Percentiles rank a stretch among this genome's conserved stretches.
phyloP scores from a whole-genome alignment of 2,797 vertebrate genomes.

The Dermochelys coriacea region DNA sequence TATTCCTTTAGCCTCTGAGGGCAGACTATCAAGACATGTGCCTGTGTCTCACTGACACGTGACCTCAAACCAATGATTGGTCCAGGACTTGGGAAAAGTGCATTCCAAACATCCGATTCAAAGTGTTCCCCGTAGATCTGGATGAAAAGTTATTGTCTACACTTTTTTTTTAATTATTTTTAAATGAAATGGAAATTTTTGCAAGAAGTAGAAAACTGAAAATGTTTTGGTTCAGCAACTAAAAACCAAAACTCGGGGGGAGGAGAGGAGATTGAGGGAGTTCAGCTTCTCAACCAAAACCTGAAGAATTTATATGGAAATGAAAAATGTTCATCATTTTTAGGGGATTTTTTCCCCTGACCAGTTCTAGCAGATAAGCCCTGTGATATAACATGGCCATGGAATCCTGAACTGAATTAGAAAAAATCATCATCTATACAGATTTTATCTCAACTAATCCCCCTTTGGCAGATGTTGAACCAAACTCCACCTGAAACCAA shows the following conservation, averaged over 20 bases:
- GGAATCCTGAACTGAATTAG: background rate
- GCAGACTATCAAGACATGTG: background rate
- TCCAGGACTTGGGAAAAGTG: background rate
- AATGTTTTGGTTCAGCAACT: no score
- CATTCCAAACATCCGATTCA: background rate
- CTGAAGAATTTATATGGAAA: background rate
- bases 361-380: background rate
- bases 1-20: background rate
- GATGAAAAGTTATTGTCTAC: background rate
- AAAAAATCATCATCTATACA: background rate
- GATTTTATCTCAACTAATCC: background rate
- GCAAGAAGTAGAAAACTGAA: background rate
- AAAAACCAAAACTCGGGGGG: no score
- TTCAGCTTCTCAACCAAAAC: background rate
- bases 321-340: background rate
- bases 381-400: background rate
- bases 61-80: background rate
- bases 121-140: background rate
- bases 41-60: background rate
- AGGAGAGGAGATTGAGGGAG: no score
- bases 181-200: rapidly evolving
- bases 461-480: background rate
- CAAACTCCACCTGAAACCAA: background rate
- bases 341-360: background rate
- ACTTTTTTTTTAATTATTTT: background rate